Percentiles rank a stretch among this genome's conserved stretches.
These are phyloP conservation scores for Chaenogobius annularis DNA, from an alignment of 2,113 vertebrate species.

Conservation along the genomic window DNA sequence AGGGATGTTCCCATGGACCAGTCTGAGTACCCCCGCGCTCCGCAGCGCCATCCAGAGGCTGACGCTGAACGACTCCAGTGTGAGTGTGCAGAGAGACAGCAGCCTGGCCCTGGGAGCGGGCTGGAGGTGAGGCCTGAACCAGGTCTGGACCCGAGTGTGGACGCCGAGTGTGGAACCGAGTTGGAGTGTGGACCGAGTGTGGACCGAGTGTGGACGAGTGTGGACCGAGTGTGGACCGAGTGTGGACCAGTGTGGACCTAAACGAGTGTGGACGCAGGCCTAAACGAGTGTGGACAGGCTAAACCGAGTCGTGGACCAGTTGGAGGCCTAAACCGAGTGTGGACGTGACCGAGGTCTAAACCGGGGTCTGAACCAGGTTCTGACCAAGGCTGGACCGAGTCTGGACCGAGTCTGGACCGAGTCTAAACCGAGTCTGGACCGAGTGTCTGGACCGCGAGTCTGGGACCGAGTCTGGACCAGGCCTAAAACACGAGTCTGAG, in stretches of 20 bases:
- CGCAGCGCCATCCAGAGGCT: conserved; percentile 91
- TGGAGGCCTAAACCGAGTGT: too few relatives aligned
- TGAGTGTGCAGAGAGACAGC: conserved; percentile 89
- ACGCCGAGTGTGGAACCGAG: too few relatives aligned
- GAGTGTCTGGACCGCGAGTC: not conserved
- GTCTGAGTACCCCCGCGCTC: conserved; percentile 88
- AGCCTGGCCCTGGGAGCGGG: conserved; percentile 93
- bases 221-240: too few relatives aligned
- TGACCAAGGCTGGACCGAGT: too few relatives aligned
- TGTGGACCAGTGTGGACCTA: too few relatives aligned
- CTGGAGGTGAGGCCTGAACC: conserved; percentile 84
- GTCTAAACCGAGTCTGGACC: not conserved
- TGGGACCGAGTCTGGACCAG: not conserved
- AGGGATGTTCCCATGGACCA: conserved; percentile 95
- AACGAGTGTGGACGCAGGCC: too few relatives aligned
- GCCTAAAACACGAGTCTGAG: not conserved
- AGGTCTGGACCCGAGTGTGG: not conserved
- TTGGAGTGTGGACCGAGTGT: too few relatives aligned
- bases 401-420: not conserved
- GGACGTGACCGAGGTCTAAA: too few relatives aligned
- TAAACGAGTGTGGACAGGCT: too few relatives aligned
- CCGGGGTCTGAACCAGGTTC: not conserved
- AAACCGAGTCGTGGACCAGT: too few relatives aligned
- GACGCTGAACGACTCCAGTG: conserved; percentile 94
- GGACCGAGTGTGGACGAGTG: too few relatives aligned